A percentile compares a stretch with the other conserved stretches of the same genome.
These are phyloP conservation scores for Belgica antarctica DNA, from an alignment of 2,888 invertebrate genomes.

Conservation along the genomic window DNA sequence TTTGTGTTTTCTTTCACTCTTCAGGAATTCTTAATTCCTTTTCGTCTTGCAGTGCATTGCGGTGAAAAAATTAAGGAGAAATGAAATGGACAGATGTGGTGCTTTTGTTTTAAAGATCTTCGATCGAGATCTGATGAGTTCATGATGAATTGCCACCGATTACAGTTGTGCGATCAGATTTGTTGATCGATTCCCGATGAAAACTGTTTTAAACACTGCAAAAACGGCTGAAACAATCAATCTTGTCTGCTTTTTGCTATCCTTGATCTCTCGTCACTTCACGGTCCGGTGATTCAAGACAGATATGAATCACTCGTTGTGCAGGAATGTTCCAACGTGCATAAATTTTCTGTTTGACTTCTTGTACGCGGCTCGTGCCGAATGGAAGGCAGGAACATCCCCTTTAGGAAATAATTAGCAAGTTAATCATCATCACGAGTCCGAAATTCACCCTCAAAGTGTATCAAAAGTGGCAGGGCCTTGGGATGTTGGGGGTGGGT, in stretches of 20 bases:
- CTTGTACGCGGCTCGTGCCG: background rate
- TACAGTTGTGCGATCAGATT: too few species aligned
- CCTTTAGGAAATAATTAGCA: background rate
- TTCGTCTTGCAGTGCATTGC: background rate
- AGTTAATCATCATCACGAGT: conserved; percentile 14
- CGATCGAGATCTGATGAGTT: too few species aligned
- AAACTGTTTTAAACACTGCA: background rate
- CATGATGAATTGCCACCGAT: too few species aligned
- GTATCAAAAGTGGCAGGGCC: too few species aligned
- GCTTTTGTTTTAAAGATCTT: background rate
- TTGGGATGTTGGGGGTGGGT: too few species aligned
- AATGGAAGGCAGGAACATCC: background rate
- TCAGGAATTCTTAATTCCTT: conserved; percentile 10
- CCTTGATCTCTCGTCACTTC: background rate
- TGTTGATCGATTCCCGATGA: background rate
- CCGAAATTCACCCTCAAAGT: background rate
- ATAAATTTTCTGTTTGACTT: background rate
- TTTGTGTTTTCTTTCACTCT: background rate
- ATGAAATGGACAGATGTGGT: conserved; percentile 8
- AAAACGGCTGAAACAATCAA: background rate
- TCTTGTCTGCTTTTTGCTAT: too few species aligned
- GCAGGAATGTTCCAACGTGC: conserved; percentile 19
- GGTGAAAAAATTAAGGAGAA: background rate
- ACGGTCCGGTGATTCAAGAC: background rate
- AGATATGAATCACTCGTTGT: conserved; percentile 13